Evolutionary conservation across 2,888 invertebrate genomes (phyloP), one percentile per base, ranked within the genome.

Genomic region (Dermolepida albohirtum): DNA sequence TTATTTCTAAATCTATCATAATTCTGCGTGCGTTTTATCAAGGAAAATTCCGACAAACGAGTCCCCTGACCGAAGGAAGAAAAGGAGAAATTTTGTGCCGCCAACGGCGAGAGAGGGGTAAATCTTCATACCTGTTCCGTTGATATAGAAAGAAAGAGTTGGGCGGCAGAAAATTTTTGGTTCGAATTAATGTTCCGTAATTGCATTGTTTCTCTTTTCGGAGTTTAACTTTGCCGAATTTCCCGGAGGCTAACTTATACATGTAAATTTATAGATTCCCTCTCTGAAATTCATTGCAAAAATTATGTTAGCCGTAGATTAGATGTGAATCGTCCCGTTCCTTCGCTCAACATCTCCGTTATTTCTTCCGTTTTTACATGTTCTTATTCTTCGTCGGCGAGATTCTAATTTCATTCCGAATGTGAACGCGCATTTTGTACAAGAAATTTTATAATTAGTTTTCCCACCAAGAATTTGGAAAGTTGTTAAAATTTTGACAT

Each of bases 21-120:
- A 82, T 82, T 81, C 80, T 78, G 80, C 79, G 81, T 81, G 79
- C 80, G 80, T 81, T 81, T 82, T 82, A 81, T 81, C 81, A 79
- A 77, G 77, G 78, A 74, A 76, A 68, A 78, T 80, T 79, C 77
- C 76, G 76, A 80, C 81, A 81, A 82, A 82, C 81, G 81, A 80
- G 78, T 81, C 81, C 81, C 76, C 64, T 66, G 74, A 66, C 68
- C 70, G 70, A 66, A 65, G 70, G 67, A 72, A 74, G 77, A 77
- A 43, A 43, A 27, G 29, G 41, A 22, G 52, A 64, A 29, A 59
- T 59, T 34, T 34, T 10, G 6, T 29, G 44, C 22, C 44, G 44
- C 29, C 44, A 14, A 27, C 57, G 12, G 43, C 41, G 43, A 29
- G 29, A 34, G 29, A n/a, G 40, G 11, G 12, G 59, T 40, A 43